phyloP scores from a whole-genome alignment of 2,888 invertebrate genomes.

The Catocala nupta region DNA sequence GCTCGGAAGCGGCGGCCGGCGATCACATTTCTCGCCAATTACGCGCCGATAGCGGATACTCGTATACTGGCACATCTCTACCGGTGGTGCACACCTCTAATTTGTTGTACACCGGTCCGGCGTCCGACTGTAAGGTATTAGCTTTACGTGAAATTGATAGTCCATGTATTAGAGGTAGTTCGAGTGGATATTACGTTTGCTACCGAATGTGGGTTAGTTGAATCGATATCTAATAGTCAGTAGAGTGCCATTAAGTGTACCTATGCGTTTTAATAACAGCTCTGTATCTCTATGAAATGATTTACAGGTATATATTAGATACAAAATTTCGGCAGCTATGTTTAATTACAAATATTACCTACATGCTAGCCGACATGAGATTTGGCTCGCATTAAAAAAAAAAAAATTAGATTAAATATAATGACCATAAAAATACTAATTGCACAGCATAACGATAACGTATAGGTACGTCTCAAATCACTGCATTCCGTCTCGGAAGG shows the following conservation, averaged over 20 bases:
- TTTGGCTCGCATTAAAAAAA: no score
- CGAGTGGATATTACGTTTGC: not conserved
- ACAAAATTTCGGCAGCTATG: no score
- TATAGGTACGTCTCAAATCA: no score
- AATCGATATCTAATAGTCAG: not conserved
- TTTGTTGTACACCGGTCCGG: conserved; percentile 18
- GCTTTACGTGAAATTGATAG: conserved; percentile 18
- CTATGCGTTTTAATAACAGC: not conserved
- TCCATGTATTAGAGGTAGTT: conserved; percentile 5
- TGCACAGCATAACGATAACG: no score
- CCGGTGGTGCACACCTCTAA: conserved; percentile 39
- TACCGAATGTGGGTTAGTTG: not conserved
- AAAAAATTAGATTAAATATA: no score
- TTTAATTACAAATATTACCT: no score
- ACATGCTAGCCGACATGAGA: no score
- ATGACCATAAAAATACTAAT: no score
- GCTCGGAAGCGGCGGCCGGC: conserved; percentile 23
- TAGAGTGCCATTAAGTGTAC: not conserved
- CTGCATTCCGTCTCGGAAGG: no score
- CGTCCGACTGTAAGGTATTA: conserved; percentile 18
- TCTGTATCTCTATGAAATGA: no score
- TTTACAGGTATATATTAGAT: no score
- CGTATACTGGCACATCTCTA: conserved; percentile 30
- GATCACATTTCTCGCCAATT: conserved; percentile 63
- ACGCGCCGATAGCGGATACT: conserved; percentile 52